Percentiles rank a stretch among this genome's conserved stretches.
These are phyloP conservation scores for Tretioscincus oriximinensis DNA, from an alignment of 2,113 vertebrate genomes.

Conservation along the genomic window DNA sequence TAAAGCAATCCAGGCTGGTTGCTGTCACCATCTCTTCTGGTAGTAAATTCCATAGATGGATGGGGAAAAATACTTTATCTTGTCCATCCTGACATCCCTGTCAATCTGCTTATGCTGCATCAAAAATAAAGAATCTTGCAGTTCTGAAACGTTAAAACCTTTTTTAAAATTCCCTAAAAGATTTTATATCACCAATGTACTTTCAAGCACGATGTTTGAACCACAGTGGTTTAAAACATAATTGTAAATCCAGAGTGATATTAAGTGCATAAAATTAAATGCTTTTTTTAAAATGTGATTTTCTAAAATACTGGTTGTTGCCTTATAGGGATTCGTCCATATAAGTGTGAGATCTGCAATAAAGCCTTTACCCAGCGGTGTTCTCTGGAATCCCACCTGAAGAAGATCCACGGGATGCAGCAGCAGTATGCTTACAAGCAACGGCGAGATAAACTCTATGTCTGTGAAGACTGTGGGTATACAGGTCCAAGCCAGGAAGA, in stretches of 20 bases:
- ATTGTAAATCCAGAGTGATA: background rate
- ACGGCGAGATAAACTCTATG: slow-evolving; percentile 81
- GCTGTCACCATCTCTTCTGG: too few relatives aligned
- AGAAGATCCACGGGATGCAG: slow-evolving; percentile 82
- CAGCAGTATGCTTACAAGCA: slow-evolving; percentile 85
- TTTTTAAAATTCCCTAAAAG: too few relatives aligned
- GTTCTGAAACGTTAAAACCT: background rate
- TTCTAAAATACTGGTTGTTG: accelerated
- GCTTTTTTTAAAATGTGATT: background rate
- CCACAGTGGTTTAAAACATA: background rate
- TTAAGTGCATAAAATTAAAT: background rate
- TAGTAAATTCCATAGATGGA: too few relatives aligned
- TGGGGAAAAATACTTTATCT: too few relatives aligned
- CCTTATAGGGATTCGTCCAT: slow-evolving; percentile 79
- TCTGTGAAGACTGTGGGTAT: slow-evolving; percentile 86
- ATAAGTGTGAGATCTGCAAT: slow-evolving; percentile 83
- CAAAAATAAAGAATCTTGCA: background rate
- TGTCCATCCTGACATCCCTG: too few relatives aligned
- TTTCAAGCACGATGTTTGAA: background rate
- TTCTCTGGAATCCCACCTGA: slow-evolving; percentile 83
- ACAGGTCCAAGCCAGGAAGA: slow-evolving; percentile 81
- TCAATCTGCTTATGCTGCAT: background rate
- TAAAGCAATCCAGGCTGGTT: too few relatives aligned
- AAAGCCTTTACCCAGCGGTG: slow-evolving; percentile 89
- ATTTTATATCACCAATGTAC: background rate